These are phyloP conservation scores for Eumerus sabulonum DNA, from an alignment of 2,888 invertebrate genomes.

Conservation along the genomic window DNA sequence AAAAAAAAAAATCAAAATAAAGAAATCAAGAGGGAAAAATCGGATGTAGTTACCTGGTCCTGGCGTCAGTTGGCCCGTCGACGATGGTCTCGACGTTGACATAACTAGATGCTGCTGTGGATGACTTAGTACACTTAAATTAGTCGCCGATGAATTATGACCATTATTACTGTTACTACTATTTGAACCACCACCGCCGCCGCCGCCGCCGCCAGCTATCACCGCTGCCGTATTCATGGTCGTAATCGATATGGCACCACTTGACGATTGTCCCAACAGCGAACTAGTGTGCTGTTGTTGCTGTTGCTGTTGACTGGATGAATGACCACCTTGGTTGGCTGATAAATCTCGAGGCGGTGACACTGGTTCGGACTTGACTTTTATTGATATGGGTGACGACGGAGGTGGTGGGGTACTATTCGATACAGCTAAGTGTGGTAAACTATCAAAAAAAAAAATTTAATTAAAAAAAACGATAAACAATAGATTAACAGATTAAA, in stretches of 20 bases:
- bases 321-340: constrained; percentile 76
- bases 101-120: constrained; percentile 80
- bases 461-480: too few species aligned
- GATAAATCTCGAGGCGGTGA: constrained; percentile 92
- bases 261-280: constrained; percentile 68
- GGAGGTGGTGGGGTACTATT: constrained; percentile 88
- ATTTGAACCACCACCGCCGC: constrained; percentile 71
- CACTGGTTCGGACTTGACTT: constrained; percentile 97
- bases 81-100: constrained; percentile 81
- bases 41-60: constrained; percentile 79
- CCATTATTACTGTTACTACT: constrained; percentile 72
- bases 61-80: constrained; percentile 82
- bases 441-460: constrained; percentile 78
- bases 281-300: constrained; percentile 70
- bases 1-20: constrained; percentile 59
- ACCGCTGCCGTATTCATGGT: constrained; percentile 74
- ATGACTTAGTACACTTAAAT: constrained; percentile 81
- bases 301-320: constrained; percentile 72
- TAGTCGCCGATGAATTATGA: constrained; percentile 73
- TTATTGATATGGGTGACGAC: constrained; percentile 89
- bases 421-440: constrained; percentile 87
- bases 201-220: constrained; percentile 74
- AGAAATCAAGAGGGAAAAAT: constrained; percentile 63
- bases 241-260: constrained; percentile 72
- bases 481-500: background rate